Evolutionary conservation across 2,888 invertebrate species (phyloP).

Genomic region (Brachylomia viminalis): DNA sequence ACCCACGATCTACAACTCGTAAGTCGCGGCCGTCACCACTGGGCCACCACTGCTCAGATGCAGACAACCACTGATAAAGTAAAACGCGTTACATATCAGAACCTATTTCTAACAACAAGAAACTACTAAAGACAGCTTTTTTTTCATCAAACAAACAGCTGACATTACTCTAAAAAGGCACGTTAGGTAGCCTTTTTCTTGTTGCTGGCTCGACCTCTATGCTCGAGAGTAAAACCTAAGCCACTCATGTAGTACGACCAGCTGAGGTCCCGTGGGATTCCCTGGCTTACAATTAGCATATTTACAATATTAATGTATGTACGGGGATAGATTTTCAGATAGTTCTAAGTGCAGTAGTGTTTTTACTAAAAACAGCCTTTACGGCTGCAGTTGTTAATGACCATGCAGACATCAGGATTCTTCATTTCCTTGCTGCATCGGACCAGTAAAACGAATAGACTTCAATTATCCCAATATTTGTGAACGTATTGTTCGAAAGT

Average conservation of each 20-base stretch:
- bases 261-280: constrained; percentile 15
- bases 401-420: not conserved
- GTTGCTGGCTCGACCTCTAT: constrained; percentile 13
- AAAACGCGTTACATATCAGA: not conserved
- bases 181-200: constrained; percentile 34
- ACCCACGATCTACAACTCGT: no score
- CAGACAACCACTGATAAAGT: not conserved
- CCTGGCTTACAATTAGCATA: constrained; percentile 39
- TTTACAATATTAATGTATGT: constrained; percentile 46
- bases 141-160: not conserved
- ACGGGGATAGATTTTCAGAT: constrained; percentile 8
- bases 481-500: not conserved
- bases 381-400: not conserved
- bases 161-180: constrained; percentile 21
- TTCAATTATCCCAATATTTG: not conserved
- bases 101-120: not conserved
- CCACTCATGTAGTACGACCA: constrained; percentile 40
- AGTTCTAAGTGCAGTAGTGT: not conserved
- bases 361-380: no score
- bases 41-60: no score
- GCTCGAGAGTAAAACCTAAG: constrained; percentile 34
- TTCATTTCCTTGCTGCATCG: not conserved
- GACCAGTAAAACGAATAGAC: not conserved
- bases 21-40: no score
- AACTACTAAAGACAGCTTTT: not conserved